Conservation (phyloP, 2,113 vertebrate genomes). For the Syngnathus floridae region DNA sequence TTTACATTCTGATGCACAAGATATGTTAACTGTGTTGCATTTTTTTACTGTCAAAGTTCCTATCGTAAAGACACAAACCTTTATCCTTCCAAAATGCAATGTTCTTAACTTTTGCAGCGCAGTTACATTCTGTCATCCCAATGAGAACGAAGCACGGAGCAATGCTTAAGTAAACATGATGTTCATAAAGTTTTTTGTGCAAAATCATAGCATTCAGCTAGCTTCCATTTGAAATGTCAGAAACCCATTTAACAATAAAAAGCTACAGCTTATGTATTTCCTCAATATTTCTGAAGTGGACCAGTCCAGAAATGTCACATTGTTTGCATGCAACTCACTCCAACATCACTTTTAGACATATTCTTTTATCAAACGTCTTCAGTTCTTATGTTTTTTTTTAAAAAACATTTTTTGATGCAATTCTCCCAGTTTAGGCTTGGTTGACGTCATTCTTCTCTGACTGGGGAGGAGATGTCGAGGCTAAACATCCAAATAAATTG, state of each 20-base stretch:
- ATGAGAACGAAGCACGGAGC: conserved; percentile 6
- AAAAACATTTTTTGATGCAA: not conserved
- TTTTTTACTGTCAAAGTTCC: not conserved
- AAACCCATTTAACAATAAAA: not conserved
- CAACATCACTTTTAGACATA: not conserved
- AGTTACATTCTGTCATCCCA: conserved; percentile 1
- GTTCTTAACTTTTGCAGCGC: not conserved
- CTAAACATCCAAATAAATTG: conserved; percentile 69
- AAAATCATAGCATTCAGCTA: conserved; percentile 47
- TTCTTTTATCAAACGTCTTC: not conserved
- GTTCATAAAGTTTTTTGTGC: conserved; percentile 35
- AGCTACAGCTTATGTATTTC: conserved; percentile 13
- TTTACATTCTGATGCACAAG: not conserved
- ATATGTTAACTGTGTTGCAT: not conserved
- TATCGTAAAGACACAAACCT: not conserved
- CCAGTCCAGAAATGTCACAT: conserved; percentile 11
- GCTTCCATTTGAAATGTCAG: conserved; percentile 29
- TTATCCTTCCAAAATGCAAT: not conserved
- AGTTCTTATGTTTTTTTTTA: not conserved
- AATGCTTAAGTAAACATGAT: conserved; percentile 34
- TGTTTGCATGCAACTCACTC: not conserved
- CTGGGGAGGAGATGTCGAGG: conserved; percentile 72
- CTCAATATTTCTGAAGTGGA: conserved; percentile 12
- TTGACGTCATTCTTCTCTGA: conserved; percentile 72
- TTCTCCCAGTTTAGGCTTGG: conserved; percentile 50